Evolutionary conservation across 2,113 vertebrate species (phyloP).

Genomic region (Crocuta crocuta): DNA sequence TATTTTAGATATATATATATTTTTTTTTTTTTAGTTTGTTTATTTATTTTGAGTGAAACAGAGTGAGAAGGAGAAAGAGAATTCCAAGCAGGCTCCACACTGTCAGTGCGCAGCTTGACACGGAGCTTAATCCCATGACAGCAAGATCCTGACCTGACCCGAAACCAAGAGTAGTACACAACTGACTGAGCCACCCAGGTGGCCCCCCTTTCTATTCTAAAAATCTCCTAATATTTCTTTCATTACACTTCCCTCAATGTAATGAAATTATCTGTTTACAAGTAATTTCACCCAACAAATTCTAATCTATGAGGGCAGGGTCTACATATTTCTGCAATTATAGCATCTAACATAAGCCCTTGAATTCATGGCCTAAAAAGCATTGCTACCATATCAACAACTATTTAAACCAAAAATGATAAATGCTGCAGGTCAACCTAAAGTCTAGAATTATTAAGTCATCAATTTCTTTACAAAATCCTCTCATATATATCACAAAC

Average conservation of each 20-base stretch:
- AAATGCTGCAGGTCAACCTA: neutral
- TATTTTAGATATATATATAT: too few relatives aligned
- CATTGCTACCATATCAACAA: neutral
- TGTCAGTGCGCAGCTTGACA: too few relatives aligned
- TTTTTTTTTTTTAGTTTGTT: too few relatives aligned
- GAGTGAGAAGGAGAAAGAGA: too few relatives aligned
- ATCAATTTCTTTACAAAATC: neutral
- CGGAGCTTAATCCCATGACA: too few relatives aligned
- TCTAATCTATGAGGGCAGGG: neutral
- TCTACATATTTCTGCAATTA: neutral
- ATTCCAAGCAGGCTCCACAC: too few relatives aligned
- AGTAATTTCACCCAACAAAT: neutral
- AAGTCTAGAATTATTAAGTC: neutral
- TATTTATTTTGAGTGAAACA: too few relatives aligned
- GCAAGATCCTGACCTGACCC: too few relatives aligned
- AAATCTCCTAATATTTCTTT: neutral
- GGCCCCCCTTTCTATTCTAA: neutral
- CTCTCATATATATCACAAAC: neutral
- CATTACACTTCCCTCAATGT: neutral
- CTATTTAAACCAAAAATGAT: neutral
- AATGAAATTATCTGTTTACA: neutral
- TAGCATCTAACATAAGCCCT: neutral
- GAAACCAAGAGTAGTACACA: too few relatives aligned
- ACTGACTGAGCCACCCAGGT: too few relatives aligned
- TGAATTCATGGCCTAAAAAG: neutral